Evolutionary conservation across 2,797 vertebrate genomes (phyloP).

Genomic region (Chelon auratus): DNA sequence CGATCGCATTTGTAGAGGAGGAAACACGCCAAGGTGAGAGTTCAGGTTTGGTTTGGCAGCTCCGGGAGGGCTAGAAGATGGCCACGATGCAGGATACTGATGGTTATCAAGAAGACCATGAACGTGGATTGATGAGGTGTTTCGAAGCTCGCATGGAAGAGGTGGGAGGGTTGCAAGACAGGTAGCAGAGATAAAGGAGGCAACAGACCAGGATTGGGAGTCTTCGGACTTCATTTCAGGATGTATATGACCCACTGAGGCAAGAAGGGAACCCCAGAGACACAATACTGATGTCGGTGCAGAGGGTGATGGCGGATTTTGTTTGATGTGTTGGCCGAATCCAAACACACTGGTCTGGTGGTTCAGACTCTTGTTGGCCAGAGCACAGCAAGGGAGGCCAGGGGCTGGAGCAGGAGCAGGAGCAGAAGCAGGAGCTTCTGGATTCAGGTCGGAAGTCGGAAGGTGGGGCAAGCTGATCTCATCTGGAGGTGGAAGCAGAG

Average conservation of each 20-base stretch:
- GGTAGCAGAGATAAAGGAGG: slow-evolving; percentile 71
- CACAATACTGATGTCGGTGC: slow-evolving; percentile 80
- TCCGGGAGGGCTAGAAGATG: slow-evolving; percentile 36
- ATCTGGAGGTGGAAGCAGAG: slow-evolving; percentile 10
- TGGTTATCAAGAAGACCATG: slow-evolving; percentile 9
- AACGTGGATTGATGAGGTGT: slow-evolving; percentile 59
- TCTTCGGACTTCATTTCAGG: slow-evolving; percentile 27
- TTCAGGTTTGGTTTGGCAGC: slow-evolving; percentile 35
- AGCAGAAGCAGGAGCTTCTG: slow-evolving; percentile 28
- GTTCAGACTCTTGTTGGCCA: slow-evolving; percentile 78
- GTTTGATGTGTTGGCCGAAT: background rate
- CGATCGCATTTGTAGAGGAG: slow-evolving; percentile 70
- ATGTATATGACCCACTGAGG: slow-evolving; percentile 78
- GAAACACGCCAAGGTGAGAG: slow-evolving; percentile 65
- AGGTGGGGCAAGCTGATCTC: slow-evolving; percentile 46
- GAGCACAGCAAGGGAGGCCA: slow-evolving; percentile 62
- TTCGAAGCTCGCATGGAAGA: slow-evolving; percentile 76
- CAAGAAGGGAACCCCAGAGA: slow-evolving; percentile 87
- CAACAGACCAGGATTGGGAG: slow-evolving; percentile 55
- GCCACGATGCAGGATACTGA: slow-evolving; percentile 45
- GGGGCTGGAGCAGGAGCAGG: slow-evolving; percentile 24
- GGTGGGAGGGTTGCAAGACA: slow-evolving; percentile 77
- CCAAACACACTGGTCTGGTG: slow-evolving; percentile 12
- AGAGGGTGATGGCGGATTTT: slow-evolving; percentile 2
- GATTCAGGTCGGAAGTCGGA: slow-evolving; percentile 54